Evolutionary conservation across 2,888 invertebrate genomes (phyloP), one percentile per base, ranked within the genome.

Genomic region (Lamellibrachia columna): DNA sequence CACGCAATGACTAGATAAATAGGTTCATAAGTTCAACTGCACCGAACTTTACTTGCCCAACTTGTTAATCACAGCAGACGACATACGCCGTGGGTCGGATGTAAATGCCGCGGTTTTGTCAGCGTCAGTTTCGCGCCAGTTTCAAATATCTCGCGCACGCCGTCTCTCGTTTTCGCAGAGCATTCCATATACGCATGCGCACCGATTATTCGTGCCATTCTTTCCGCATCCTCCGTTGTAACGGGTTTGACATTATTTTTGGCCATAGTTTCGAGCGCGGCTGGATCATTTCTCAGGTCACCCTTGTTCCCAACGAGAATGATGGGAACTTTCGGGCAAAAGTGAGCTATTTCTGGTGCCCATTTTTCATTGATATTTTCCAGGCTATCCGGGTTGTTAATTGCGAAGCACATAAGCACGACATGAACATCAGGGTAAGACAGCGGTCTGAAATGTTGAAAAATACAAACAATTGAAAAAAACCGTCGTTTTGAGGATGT

Each of bases 161-260:
- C 93, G 9, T 93, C 93, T 52, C 92, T 92, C 28, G 93, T 92
- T 53, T 93, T 93, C 7, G 93, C 93, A 28, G 93, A 93, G 53
- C 93, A 93, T 90, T 93, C 93, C 90, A 93, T 90, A 60, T 93
- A 93, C 90, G 91, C 93, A 90, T 90, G 90, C 90, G 93, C 93
- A 92, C 98, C 99, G 95, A 99, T 99, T 97, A 99, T 99, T 96
- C 99, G 99, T 93, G 99, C 99, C 99, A 99, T 99, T 94, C 98
- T 98, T 95, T 98, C 98, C 94, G 99, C 99, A 96, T 99, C 99
- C 96, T 99, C 99, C 92, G 98, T 98, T 97, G 98, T 99, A 92
- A 99, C 99, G 93, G 99, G 99, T 97, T 99, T 99, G 97, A 99
- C 99, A 97, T 99, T 99, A 98, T 99, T 99, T 97, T 99, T 99